phyloP scores from a whole-genome alignment of 2,797 vertebrate species.

The Acanthurus tractus region DNA sequence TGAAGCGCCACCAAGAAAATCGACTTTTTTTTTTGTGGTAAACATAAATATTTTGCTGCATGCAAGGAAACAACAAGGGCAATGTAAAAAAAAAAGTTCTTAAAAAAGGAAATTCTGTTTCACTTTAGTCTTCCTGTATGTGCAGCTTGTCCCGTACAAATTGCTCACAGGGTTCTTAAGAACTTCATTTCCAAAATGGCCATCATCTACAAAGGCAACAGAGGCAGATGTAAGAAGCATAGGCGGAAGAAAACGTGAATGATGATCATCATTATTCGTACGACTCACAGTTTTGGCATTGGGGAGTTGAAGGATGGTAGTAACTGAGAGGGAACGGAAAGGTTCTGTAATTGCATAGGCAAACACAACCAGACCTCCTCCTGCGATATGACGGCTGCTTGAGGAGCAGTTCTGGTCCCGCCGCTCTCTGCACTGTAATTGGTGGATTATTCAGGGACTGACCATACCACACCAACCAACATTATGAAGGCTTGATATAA shows the following conservation, averaged over 20 bases:
- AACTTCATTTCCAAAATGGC: constrained; percentile 2
- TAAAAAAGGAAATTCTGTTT: not conserved
- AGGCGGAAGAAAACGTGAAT: constrained; percentile 29
- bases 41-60: not conserved
- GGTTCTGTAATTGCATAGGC: constrained; percentile 58
- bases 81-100: not conserved
- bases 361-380: constrained; percentile 54
- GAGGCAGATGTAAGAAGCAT: constrained; percentile 17
- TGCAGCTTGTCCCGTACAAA: constrained; percentile 7
- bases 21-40: too few relatives aligned
- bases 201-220: not conserved
- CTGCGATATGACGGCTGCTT: constrained; percentile 41
- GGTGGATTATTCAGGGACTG: constrained; percentile 63
- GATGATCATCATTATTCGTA: constrained; percentile 46
- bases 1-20: not conserved
- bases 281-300: constrained; percentile 61
- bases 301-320: constrained; percentile 40
- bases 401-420: constrained; percentile 55
- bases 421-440: constrained; percentile 60
- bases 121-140: not conserved
- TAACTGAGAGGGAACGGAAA: constrained; percentile 51
- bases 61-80: too few relatives aligned
- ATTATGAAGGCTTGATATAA: constrained; percentile 47
- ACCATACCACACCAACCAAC: constrained; percentile 55
- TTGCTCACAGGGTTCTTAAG: constrained; percentile 2